phyloP scores from a whole-genome alignment of 1,140 invertebrate species.

The Drosophila auraria region DNA sequence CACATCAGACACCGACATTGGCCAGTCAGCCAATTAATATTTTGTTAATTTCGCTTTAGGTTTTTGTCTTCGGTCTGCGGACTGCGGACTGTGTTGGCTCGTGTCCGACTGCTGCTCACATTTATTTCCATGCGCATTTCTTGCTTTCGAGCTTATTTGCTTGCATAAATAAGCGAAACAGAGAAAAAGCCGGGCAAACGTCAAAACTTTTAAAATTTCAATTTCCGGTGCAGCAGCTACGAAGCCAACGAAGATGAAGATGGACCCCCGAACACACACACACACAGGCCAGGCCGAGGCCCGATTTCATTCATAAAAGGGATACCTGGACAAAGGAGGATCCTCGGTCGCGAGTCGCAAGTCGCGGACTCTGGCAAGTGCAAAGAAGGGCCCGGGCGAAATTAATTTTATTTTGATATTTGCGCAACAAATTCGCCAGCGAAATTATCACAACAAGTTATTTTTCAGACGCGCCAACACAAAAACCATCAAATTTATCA shows the following conservation, averaged over 20 bases:
- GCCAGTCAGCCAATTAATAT: conserved; percentile 78
- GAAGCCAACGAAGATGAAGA: conserved; percentile 14
- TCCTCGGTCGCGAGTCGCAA: neutral
- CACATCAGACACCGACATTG: conserved; percentile 50
- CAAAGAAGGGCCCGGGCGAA: conserved; percentile 29
- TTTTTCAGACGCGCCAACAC: conserved; percentile 58
- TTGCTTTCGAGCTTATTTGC: conserved; percentile 68
- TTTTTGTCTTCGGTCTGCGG: conserved; percentile 15
- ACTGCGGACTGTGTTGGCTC: conserved; percentile 44
- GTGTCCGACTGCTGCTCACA: conserved; percentile 53
- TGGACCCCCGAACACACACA: conserved; percentile 1
- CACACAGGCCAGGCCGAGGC: neutral
- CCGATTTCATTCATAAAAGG: conserved; percentile 51
- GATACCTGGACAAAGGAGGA: conserved; percentile 24
- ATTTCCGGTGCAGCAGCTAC: conserved; percentile 68
- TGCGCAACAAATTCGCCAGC: conserved; percentile 73
- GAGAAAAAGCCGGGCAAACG: conserved; percentile 67
- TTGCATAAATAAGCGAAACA: conserved; percentile 70
- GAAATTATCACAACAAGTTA: conserved; percentile 82
- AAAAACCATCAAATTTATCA: conserved; percentile 72
- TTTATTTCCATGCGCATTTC: conserved; percentile 49
- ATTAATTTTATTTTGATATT: conserved; percentile 84
- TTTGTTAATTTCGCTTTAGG: conserved; percentile 61
- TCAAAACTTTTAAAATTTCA: conserved; percentile 83
- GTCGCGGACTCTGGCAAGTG: conserved; percentile 23